Evolutionary conservation across 2,797 vertebrate genomes (phyloP), one percentile per base, ranked within the genome.

Genomic region (Catharus ustulatus): DNA sequence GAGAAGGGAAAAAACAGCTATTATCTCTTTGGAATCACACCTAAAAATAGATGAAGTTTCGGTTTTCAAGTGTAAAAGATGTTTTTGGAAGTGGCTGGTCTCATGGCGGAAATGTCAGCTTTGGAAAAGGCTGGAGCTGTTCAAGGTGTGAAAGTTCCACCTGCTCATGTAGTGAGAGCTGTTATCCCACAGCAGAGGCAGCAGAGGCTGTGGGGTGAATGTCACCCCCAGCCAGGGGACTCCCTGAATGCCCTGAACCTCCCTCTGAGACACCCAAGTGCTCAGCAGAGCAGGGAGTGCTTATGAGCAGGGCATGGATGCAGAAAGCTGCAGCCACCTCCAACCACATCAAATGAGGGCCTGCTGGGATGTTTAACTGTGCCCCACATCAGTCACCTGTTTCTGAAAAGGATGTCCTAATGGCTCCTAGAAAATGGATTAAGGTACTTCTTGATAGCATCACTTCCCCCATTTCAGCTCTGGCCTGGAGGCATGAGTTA

Each of bases 361-460:
- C 40, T 21, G 24, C 1, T 3, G 52, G 26, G 61, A 71, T 9
- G 0, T 36, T 87, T 57, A n/a, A 15, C 11, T 32, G 52, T 27
- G 48, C 5, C 23, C 46, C 49, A 18, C 23, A 58, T 69, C 69
- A 78, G 40, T 75, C 66, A 67, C 0, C 0, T 11, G 1, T 57
- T 85, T 75, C 68, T 86, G 62, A 81, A 90, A 61, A 79, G 32
- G 34, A 67, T 83, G 21, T 52, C 43, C 68, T 80, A 85, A 78
- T 93, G 58, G 55, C 24, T 93, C 19, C 69, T 75, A 73, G 76
- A 76, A 94, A 94, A 94, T 45, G 58, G 66, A 87, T 94, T 94
- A 88, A 69, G 80, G 48, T 73, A 17, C 26, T 66, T 82, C 75
- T 62, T n/a, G 84, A 90, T 92, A 95, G 6, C 51, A 83, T 77